phyloP scores from a whole-genome alignment of 2,113 vertebrate species.

The Entomyzon cyanotis region DNA sequence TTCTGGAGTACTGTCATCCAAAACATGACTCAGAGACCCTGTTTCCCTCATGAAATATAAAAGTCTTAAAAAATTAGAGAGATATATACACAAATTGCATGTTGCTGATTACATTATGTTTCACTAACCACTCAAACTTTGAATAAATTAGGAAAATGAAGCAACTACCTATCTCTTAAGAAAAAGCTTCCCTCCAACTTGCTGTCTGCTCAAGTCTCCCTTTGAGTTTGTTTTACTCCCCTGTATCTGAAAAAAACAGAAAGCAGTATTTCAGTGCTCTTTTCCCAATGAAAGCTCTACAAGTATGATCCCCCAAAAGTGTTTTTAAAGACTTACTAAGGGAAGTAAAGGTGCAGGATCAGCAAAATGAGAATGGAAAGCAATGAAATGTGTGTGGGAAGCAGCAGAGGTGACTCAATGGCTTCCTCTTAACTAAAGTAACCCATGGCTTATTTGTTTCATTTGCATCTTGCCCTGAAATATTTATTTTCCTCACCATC shows the following conservation, averaged over 20 bases:
- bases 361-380: not conserved
- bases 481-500: not conserved
- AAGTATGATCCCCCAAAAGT: not conserved
- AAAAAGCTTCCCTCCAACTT: not conserved
- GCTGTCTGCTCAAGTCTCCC: not conserved
- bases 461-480: not conserved
- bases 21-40: not conserved
- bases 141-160: not conserved
- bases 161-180: not conserved
- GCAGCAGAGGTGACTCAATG: not conserved
- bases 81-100: not conserved
- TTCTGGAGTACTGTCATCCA: not conserved
- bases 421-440: not conserved
- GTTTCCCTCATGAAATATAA: not conserved
- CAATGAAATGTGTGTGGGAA: fast-evolving
- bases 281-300: not conserved
- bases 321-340: not conserved
- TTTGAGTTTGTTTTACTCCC: not conserved
- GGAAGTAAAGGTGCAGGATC: not conserved
- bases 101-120: not conserved
- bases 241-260: not conserved
- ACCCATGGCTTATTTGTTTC: not conserved
- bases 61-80: not conserved
- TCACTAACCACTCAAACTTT: not conserved
- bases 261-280: not conserved